Percentiles rank a stretch among this genome's conserved stretches.
Conservation (phyloP, 2,113 vertebrate genomes). For the Gallinago media region DNA sequence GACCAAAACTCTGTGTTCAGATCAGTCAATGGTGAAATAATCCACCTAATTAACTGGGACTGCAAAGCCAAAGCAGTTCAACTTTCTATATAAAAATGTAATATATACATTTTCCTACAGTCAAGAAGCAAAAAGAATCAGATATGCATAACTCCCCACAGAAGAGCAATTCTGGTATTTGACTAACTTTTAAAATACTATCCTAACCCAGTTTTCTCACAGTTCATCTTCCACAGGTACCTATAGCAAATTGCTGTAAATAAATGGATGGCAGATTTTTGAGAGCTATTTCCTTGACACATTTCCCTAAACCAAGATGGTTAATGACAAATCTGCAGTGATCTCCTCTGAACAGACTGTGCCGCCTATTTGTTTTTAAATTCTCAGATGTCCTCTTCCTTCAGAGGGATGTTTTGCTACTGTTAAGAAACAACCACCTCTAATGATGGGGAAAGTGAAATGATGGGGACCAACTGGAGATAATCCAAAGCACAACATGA, state of each 20-base stretch:
- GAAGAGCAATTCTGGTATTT: not conserved
- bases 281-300: not conserved
- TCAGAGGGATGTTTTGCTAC: not conserved
- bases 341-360: not conserved
- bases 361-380: conserved; percentile 3
- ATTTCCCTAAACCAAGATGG: conserved; percentile 26
- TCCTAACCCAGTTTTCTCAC: not conserved
- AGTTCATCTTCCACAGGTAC: not conserved
- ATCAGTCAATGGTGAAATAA: not conserved
- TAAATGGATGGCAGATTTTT: not conserved
- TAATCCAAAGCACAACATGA: not conserved
- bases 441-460: not conserved
- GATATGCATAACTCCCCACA: not conserved
- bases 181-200: not conserved
- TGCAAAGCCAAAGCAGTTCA: not conserved
- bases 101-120: not conserved
- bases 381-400: not conserved
- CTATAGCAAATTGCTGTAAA: conserved; percentile 14
- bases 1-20: not conserved
- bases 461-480: not conserved
- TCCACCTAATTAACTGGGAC: not conserved
- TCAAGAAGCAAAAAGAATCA: not conserved
- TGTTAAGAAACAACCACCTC: not conserved
- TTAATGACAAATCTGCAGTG: not conserved
- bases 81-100: not conserved